phyloP scores from a whole-genome alignment of 2,888 invertebrate genomes.

The Ischnus inquisitorius region DNA sequence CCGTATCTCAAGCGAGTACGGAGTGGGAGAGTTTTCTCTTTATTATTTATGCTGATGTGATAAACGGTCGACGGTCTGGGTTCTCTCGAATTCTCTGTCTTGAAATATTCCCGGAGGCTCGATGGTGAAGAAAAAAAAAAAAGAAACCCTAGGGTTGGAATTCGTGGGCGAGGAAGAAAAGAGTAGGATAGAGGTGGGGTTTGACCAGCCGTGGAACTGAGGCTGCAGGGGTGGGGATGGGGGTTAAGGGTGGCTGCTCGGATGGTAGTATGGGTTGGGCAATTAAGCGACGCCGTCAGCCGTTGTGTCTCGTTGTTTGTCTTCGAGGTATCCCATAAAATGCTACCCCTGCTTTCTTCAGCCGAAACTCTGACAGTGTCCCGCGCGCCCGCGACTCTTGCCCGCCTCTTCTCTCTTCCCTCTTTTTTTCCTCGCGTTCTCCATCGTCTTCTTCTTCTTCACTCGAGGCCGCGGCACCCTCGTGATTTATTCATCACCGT shows the following conservation, averaged over 20 bases:
- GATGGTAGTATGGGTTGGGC: slow-evolving; percentile 74
- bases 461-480: slow-evolving; percentile 67
- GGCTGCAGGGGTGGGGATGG: slow-evolving; percentile 32
- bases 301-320: slow-evolving; percentile 82
- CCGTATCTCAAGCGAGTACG: slow-evolving; percentile 67
- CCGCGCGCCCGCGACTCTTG: slow-evolving; percentile 63
- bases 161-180: slow-evolving; percentile 66
- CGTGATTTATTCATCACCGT: slow-evolving; percentile 79
- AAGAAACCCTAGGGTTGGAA: slow-evolving; percentile 64
- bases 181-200: slow-evolving; percentile 44
- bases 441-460: slow-evolving; percentile 57
- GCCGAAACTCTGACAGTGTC: slow-evolving; percentile 73
- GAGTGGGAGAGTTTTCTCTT: slow-evolving; percentile 54
- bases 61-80: slow-evolving; percentile 73
- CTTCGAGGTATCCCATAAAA: slow-evolving; percentile 82
- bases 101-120: slow-evolving; percentile 76
- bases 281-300: slow-evolving; percentile 82
- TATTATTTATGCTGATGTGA: slow-evolving; percentile 78
- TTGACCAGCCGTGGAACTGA: slow-evolving; percentile 58
- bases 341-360: slow-evolving; percentile 70
- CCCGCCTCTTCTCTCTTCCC: slow-evolving; percentile 50
- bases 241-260: slow-evolving; percentile 64
- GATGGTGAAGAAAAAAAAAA: slow-evolving; percentile 51
- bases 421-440: slow-evolving; percentile 26
- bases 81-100: slow-evolving; percentile 75